These are phyloP conservation scores for Paramormyrops hopkinsi DNA, from an alignment of 2,797 vertebrate genomes.

Conservation along the genomic window DNA sequence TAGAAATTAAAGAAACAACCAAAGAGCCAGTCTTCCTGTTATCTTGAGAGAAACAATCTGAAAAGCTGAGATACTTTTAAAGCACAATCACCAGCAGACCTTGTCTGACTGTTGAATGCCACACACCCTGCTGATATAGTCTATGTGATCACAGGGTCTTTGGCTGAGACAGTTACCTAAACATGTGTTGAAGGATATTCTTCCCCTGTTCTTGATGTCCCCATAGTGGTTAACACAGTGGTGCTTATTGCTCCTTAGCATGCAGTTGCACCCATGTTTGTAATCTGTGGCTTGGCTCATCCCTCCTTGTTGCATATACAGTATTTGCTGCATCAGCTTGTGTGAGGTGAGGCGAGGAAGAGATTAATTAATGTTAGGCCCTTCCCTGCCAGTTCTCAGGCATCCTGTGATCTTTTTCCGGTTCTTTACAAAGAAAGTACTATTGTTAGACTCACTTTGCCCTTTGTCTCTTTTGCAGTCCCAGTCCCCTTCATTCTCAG, in stretches of 20 bases:
- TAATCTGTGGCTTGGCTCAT: not conserved
- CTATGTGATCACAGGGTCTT: not conserved
- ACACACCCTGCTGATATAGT: not conserved
- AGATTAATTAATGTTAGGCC: not conserved
- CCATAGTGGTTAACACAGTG: not conserved
- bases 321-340: slow-evolving; percentile 8
- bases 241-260: not conserved
- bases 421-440: not conserved
- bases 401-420: not conserved
- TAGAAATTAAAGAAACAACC: not conserved
- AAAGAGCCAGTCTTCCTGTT: not conserved
- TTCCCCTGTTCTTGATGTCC: not conserved
- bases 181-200: not conserved
- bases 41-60: not conserved
- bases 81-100: not conserved
- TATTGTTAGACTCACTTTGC: not conserved
- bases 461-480: not conserved
- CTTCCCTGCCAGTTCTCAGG: not conserved
- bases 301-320: not conserved
- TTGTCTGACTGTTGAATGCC: not conserved
- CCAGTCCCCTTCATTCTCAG: not conserved
- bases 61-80: not conserved
- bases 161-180: not conserved
- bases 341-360: not conserved
- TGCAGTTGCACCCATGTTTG: not conserved